A percentile compares a stretch with the other conserved stretches of the same genome.
Conservation (phyloP, 2,113 vertebrate genomes). For the Leucopternis melanops region DNA sequence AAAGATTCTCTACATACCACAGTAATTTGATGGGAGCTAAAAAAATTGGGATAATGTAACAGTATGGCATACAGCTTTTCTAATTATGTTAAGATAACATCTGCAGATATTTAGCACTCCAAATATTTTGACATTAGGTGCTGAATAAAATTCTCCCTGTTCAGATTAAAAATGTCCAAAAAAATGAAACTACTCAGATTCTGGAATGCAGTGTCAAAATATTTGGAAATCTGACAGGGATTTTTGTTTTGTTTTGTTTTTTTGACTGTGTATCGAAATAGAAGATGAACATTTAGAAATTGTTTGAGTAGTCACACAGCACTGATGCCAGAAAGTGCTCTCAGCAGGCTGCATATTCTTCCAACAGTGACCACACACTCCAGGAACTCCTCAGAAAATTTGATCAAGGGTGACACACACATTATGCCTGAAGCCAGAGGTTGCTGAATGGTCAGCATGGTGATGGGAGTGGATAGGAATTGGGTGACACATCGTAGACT, state of each 20-base stretch:
- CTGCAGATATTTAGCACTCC: conserved; percentile 41
- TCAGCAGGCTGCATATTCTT: conserved; percentile 1
- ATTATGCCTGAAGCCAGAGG: neutral
- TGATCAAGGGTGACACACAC: neutral
- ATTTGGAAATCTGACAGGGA: neutral
- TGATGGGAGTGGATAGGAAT: neutral
- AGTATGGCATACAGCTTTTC: neutral
- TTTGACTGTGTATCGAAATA: neutral
- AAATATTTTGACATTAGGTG: conserved; percentile 35
- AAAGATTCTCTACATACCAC: neutral
- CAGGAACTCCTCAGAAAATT: conserved; percentile 18
- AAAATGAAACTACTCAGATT: neutral
- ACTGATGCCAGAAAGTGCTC: conserved; percentile 13
- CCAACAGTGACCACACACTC: conserved; percentile 16
- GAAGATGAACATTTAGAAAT: neutral
- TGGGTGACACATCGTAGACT: neutral
- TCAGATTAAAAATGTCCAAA: neutral
- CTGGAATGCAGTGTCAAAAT: conserved; percentile 14
- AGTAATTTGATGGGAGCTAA: neutral
- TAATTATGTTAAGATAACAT: conserved; percentile 45
- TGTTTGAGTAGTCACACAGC: neutral
- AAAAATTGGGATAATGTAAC: neutral
- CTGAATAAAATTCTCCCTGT: conserved; percentile 6
- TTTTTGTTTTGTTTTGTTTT: neutral
- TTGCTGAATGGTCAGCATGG: neutral